These are phyloP conservation scores for Acomys russatus DNA, from an alignment of 2,797 vertebrate genomes.

Conservation along the genomic window DNA sequence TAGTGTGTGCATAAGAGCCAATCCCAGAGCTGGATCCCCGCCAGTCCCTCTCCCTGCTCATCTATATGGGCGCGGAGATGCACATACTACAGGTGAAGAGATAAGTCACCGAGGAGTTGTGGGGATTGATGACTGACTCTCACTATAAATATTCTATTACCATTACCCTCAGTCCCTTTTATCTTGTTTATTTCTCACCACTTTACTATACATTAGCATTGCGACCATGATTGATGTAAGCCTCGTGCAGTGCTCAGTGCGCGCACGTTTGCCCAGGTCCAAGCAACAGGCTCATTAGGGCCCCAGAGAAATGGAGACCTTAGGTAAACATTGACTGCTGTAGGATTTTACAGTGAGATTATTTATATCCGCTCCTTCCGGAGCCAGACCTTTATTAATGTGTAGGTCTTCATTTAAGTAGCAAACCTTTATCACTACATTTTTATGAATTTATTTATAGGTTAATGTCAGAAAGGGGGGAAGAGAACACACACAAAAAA, in stretches of 20 bases:
- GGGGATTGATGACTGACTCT: slow-evolving; percentile 29
- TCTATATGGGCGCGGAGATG: background rate
- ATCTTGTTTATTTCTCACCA: slow-evolving; percentile 54
- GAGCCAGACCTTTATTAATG: background rate
- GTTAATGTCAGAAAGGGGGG: background rate
- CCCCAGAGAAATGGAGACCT: background rate
- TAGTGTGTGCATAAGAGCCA: background rate
- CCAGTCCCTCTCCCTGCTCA: background rate
- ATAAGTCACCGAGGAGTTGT: slow-evolving; percentile 16
- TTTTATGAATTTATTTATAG: background rate
- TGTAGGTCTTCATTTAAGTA: slow-evolving; percentile 14
- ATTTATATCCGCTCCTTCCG: background rate
- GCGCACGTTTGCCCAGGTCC: background rate
- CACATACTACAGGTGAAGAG: slow-evolving; percentile 13
- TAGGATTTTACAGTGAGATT: slow-evolving; percentile 45
- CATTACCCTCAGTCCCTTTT: slow-evolving; percentile 25
- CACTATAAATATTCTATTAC: slow-evolving; percentile 63
- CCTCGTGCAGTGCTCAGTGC: background rate
- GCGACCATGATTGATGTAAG: background rate
- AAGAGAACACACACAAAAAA: slow-evolving; percentile 35
- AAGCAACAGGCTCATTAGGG: background rate
- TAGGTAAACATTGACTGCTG: background rate
- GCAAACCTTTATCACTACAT: background rate
- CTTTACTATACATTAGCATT: background rate
- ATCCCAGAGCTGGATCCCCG: background rate